Evolutionary conservation across 2,888 invertebrate genomes (phyloP).

Genomic region (Spisula subtruncata): DNA sequence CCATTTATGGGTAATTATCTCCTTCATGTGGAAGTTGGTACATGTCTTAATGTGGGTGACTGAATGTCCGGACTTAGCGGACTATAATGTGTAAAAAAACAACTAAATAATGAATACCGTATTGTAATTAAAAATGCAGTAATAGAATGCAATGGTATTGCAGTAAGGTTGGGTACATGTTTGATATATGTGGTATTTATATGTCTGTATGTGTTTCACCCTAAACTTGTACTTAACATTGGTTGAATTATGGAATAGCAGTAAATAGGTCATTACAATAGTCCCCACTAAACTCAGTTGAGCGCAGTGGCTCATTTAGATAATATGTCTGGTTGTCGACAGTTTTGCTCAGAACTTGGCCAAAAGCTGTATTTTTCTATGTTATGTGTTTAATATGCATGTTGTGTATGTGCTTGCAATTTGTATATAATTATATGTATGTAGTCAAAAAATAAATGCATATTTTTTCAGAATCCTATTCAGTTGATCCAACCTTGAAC

Average conservation of each 20-base stretch:
- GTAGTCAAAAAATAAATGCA: not conserved
- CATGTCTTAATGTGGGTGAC: no score
- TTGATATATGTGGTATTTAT: not conserved
- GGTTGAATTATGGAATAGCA: not conserved
- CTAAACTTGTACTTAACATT: conserved; percentile 1
- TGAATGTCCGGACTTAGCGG: no score
- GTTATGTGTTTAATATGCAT: not conserved
- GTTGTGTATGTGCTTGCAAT: conserved; percentile 16
- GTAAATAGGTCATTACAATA: not conserved
- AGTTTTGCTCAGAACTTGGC: no score
- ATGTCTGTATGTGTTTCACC: not conserved
- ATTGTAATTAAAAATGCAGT: no score
- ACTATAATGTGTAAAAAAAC: no score
- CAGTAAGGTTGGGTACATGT: no score
- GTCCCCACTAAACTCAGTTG: no score
- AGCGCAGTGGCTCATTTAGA: no score
- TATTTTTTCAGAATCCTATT: conserved; percentile 68
- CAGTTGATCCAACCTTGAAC: conserved; percentile 69
- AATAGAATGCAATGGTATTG: not conserved
- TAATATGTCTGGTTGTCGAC: no score
- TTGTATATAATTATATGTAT: not conserved
- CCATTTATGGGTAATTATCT: conserved; percentile 19
- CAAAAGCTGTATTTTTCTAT: no score
- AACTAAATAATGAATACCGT: no score
- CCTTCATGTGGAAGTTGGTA: not conserved